These are phyloP conservation scores for Harpagus bidentatus DNA, from an alignment of 2,113 vertebrate genomes.

Conservation along the genomic window DNA sequence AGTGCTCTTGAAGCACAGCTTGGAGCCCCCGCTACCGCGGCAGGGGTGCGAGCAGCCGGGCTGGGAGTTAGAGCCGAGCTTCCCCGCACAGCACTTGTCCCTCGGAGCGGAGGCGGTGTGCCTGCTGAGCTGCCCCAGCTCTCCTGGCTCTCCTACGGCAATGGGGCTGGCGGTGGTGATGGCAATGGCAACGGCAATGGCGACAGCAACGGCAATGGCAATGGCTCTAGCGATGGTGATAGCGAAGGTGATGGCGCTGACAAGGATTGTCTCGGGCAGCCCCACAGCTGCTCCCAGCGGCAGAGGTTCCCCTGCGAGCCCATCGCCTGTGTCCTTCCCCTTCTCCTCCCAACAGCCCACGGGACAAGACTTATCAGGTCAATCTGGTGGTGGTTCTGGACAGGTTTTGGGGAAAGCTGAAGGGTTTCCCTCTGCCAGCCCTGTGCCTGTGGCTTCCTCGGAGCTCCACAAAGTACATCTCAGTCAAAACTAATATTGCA, in stretches of 20 bases:
- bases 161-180: background rate
- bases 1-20: background rate
- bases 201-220: no score
- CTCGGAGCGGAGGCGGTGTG: rapidly evolving
- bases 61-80: background rate
- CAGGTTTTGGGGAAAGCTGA: background rate
- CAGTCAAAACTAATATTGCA: background rate
- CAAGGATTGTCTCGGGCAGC: rapidly evolving
- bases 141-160: background rate
- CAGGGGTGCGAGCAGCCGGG: rapidly evolving
- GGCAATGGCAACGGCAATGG: background rate
- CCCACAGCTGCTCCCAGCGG: background rate
- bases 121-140: background rate
- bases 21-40: rapidly evolving
- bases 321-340: background rate
- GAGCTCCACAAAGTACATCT: background rate
- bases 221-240: no score
- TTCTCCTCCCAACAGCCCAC: background rate
- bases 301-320: background rate
- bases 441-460: background rate
- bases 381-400: background rate
- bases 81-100: background rate
- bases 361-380: background rate
- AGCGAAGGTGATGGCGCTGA: no score
- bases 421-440: background rate